phyloP scores from a whole-genome alignment of 2,113 vertebrate species.

The Eretmochelys imbricata region DNA sequence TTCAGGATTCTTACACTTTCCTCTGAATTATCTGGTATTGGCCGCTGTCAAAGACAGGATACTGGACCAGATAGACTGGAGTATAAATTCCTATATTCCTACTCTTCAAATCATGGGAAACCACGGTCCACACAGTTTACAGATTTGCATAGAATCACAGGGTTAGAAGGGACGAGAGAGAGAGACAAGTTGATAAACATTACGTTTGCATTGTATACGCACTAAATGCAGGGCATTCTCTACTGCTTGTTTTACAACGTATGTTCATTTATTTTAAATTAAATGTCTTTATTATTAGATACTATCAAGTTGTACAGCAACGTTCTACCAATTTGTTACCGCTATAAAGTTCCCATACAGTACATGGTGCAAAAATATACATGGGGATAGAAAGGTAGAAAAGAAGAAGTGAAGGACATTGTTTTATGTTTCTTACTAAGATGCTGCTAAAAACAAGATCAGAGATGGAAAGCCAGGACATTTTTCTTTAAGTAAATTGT shows the following conservation, averaged over 20 bases:
- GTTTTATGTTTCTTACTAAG: background rate
- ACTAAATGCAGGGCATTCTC: background rate
- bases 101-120: background rate
- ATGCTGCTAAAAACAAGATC: background rate
- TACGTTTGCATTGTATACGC: background rate
- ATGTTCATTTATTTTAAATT: background rate
- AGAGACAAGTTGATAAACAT: background rate
- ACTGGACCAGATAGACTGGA: background rate
- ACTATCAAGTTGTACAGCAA: background rate
- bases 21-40: background rate
- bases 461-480: background rate
- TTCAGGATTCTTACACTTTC: background rate
- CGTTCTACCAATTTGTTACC: background rate
- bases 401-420: background rate
- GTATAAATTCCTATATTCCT: background rate
- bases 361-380: background rate
- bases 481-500: background rate
- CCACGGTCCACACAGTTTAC: background rate
- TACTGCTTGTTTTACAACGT: background rate
- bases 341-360: background rate
- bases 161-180: background rate
- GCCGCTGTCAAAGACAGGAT: background rate
- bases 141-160: background rate
- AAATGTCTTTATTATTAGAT: background rate
- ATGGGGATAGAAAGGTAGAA: background rate